These are phyloP conservation scores for Gorsachius magnificus DNA, from an alignment of 2,797 vertebrate species.

Conservation along the genomic window DNA sequence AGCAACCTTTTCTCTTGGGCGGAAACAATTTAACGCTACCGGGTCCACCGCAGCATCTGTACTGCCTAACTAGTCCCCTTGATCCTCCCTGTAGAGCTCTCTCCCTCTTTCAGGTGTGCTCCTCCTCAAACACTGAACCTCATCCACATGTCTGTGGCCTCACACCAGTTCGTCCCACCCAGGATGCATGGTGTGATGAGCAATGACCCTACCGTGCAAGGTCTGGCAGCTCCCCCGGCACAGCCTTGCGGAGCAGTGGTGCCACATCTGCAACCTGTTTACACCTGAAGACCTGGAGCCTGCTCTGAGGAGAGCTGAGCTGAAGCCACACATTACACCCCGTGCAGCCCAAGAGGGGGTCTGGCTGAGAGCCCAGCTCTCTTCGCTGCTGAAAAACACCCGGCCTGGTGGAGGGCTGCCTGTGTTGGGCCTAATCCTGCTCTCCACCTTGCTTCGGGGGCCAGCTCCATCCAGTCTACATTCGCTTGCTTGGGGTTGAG, in stretches of 20 bases:
- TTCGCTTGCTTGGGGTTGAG: slow-evolving; percentile 9
- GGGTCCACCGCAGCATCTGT: background rate
- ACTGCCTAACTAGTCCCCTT: background rate
- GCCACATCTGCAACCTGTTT: background rate
- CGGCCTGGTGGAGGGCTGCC: background rate
- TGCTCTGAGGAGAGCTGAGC: background rate
- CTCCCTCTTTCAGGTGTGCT: background rate
- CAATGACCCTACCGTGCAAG: background rate
- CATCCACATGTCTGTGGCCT: background rate
- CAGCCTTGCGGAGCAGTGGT: background rate
- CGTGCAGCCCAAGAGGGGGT: rapidly evolving
- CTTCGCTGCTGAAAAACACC: background rate
- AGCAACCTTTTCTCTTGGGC: background rate
- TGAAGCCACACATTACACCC: background rate
- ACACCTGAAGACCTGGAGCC: background rate
- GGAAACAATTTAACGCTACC: background rate
- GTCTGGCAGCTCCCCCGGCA: background rate
- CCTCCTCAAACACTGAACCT: slow-evolving; percentile 15
- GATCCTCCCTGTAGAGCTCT: background rate
- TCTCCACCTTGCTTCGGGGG: background rate
- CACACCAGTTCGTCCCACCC: background rate
- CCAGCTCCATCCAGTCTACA: background rate
- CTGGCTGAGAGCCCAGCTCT: background rate
- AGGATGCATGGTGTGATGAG: background rate
- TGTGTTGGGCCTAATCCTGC: background rate